A percentile compares a stretch with the other conserved stretches of the same genome.
Conservation (phyloP, 2,113 vertebrate species). For the Micromys minutus region DNA sequence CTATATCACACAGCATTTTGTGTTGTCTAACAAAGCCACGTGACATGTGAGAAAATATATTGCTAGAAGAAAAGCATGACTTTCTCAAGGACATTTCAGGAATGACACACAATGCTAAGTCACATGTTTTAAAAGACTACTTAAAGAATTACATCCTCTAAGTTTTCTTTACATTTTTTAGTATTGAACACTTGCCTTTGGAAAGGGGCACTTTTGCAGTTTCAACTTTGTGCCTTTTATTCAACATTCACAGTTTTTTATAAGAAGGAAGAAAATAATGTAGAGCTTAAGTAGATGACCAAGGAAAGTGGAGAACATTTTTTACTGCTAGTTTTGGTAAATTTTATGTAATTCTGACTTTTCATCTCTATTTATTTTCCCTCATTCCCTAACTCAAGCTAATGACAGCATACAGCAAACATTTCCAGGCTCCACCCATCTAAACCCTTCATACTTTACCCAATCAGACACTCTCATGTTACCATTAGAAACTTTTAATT, state of each 20-base stretch:
- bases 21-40: slow-evolving; percentile 38
- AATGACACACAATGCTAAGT: slow-evolving; percentile 38
- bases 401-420: background rate
- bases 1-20: slow-evolving; percentile 61
- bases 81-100: slow-evolving; percentile 43
- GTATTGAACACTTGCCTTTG: slow-evolving; percentile 28
- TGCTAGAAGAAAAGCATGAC: slow-evolving; percentile 54
- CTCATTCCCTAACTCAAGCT: background rate
- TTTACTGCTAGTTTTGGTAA: background rate
- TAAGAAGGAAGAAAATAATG: background rate
- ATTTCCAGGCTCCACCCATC: background rate
- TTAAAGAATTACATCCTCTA: slow-evolving; percentile 1
- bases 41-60: slow-evolving; percentile 62
- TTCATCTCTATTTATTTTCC: background rate
- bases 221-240: background rate
- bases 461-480: background rate
- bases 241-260: background rate
- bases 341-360: background rate
- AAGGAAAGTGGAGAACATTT: background rate
- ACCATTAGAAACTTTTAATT: background rate
- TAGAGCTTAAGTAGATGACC: background rate
- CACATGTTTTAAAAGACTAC: slow-evolving; percentile 49
- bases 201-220: background rate
- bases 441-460: background rate
- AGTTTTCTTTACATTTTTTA: background rate